A percentile compares a stretch with the other conserved stretches of the same genome.
These are phyloP conservation scores for Acestrorhynchus altus DNA, from an alignment of 2,797 vertebrate genomes.

Conservation along the genomic window DNA sequence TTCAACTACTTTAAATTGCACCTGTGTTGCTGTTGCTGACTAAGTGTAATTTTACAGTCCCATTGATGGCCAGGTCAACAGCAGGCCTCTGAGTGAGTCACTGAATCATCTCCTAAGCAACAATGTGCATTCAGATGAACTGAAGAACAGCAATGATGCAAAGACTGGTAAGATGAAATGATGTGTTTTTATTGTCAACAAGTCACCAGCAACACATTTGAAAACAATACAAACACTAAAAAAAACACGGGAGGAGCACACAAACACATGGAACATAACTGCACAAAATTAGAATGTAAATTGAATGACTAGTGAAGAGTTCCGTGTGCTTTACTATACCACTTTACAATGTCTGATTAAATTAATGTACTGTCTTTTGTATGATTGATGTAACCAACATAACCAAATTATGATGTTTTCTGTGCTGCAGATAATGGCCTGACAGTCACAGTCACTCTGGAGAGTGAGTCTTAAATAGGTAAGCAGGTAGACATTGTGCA, in stretches of 20 bases:
- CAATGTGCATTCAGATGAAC: conserved; percentile 32
- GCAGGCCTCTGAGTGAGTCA: conserved; percentile 84
- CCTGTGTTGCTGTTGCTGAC: not conserved
- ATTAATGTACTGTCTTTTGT: too few species aligned
- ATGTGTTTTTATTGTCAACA: not conserved
- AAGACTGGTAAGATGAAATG: conserved; percentile 27
- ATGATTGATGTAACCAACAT: too few species aligned
- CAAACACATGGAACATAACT: too few species aligned
- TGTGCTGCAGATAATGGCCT: conserved; percentile 82
- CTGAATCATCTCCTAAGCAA: conserved; percentile 81
- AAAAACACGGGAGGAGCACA: too few species aligned
- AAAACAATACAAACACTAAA: too few species aligned
- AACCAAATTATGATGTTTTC: not conserved
- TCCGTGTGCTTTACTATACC: too few species aligned
- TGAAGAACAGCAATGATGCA: conserved; percentile 5
- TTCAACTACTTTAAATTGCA: too few species aligned
- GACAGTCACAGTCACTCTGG: conserved; percentile 84
- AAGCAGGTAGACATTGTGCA: conserved; percentile 5
- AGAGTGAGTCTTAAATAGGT: conserved; percentile 80
- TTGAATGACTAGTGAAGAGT: not conserved
- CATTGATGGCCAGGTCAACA: conserved; percentile 78
- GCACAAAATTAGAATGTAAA: not conserved
- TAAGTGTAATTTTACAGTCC: conserved; percentile 67
- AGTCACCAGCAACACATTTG: not conserved
- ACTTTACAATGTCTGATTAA: too few species aligned